A percentile compares a stretch with the other conserved stretches of the same genome.
Conservation (phyloP, 2,797 vertebrate species). For the Phyllotis vaccarum region DNA sequence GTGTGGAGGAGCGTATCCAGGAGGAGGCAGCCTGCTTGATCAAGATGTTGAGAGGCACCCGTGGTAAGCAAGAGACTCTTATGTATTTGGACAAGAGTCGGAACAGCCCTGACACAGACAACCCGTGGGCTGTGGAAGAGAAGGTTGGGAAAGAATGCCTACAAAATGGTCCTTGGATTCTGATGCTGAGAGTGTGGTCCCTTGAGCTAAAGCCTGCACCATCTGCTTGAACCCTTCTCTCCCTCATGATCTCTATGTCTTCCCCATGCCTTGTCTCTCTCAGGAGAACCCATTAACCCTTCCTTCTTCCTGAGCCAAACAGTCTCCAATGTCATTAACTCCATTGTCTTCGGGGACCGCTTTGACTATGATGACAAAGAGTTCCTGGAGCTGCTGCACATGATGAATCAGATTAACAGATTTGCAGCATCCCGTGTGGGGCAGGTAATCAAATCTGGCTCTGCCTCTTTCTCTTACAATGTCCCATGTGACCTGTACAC, state of each 20-base stretch:
- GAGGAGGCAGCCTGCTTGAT: constrained; percentile 76
- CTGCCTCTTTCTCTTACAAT: accelerated
- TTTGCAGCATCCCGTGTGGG: constrained; percentile 54
- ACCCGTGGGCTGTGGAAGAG: accelerated
- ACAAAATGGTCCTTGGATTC: neutral
- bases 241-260: neutral
- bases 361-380: constrained; percentile 84
- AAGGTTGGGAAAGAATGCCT: no score
- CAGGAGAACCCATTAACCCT: constrained; percentile 69
- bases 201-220: accelerated
- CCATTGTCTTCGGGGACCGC: constrained; percentile 86
- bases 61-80: neutral
- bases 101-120: accelerated
- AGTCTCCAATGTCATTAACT: constrained; percentile 85
- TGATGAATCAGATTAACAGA: constrained; percentile 76
- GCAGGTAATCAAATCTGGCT: constrained; percentile 61
- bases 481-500: neutral
- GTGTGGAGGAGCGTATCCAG: constrained; percentile 79
- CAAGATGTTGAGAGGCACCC: neutral
- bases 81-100: accelerated
- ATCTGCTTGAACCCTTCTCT: neutral
- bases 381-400: constrained; percentile 80
- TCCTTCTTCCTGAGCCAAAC: constrained; percentile 73
- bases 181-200: neutral
- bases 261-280: neutral